Evolutionary conservation across 2,888 invertebrate genomes (phyloP).

Genomic region (Stenolophus ochropezus): DNA sequence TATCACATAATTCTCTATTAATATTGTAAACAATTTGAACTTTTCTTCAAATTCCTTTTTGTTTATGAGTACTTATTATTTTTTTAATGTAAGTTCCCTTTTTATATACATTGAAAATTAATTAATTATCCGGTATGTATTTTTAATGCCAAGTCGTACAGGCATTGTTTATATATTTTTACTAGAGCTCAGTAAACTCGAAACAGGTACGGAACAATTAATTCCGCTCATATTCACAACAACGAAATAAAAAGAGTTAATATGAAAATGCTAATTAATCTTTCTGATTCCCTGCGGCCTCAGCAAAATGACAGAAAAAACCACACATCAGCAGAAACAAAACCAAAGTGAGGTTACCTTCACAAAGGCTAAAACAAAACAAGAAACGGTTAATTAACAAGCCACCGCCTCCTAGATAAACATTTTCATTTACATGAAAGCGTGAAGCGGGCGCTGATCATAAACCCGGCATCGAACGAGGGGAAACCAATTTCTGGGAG

Average conservation of each 20-base stretch:
- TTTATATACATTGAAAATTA: too few species aligned
- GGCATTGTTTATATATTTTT: not conserved
- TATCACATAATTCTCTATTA: too few species aligned
- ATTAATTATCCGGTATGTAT: not conserved
- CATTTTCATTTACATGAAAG: constrained; percentile 43
- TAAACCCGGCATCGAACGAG: constrained; percentile 24
- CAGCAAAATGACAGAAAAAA: constrained; percentile 17
- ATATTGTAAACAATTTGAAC: too few species aligned
- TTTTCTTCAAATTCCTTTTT: too few species aligned
- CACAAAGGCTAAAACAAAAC: constrained; percentile 12
- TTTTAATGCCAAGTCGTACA: not conserved
- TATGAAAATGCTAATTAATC: constrained; percentile 18
- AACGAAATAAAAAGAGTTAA: not conserved
- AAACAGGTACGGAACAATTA: not conserved
- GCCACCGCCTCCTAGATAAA: constrained; percentile 12
- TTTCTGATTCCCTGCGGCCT: not conserved
- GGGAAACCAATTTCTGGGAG: constrained; percentile 42
- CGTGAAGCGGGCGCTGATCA: not conserved
- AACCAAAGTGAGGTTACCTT: not conserved
- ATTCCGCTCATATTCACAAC: not conserved
- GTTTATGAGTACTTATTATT: too few species aligned
- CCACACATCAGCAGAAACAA: constrained; percentile 1
- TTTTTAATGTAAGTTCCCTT: too few species aligned
- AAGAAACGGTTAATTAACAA: constrained; percentile 40
- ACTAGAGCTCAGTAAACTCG: not conserved